These are phyloP conservation scores for Thalassoma bifasciatum DNA, from an alignment of 2,113 vertebrate genomes.

Conservation along the genomic window DNA sequence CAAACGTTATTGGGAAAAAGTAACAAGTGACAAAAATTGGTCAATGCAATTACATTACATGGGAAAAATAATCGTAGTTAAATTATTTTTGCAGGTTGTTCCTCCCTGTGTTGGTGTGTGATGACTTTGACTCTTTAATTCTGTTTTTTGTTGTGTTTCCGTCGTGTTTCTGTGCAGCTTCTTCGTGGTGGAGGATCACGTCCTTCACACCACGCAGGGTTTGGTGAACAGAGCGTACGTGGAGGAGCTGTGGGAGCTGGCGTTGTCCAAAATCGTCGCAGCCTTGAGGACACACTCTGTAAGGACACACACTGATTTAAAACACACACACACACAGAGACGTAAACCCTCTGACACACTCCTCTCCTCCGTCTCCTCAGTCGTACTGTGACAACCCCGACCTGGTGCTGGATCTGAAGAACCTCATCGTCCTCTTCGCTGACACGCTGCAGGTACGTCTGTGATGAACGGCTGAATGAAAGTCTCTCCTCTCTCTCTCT, in stretches of 20 bases:
- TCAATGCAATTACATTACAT: too few relatives aligned
- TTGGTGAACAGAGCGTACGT: constrained; percentile 94
- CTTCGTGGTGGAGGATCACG: constrained; percentile 97
- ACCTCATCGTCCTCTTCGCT: constrained; percentile 97
- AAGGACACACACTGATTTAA: constrained; percentile 45
- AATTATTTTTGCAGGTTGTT: too few relatives aligned
- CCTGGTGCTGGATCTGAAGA: constrained; percentile 95
- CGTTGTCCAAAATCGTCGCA: constrained; percentile 94
- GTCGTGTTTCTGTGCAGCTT: constrained; percentile 88
- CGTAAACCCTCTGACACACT: not conserved
- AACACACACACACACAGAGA: not conserved
- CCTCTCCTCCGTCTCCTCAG: constrained; percentile 79
- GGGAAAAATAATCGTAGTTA: too few relatives aligned
- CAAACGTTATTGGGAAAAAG: too few relatives aligned
- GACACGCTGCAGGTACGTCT: constrained; percentile 93
- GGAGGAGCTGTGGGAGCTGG: constrained; percentile 97
- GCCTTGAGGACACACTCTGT: constrained; percentile 96
- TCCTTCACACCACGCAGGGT: constrained; percentile 95
- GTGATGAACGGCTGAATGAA: too few relatives aligned
- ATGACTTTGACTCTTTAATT: not conserved
- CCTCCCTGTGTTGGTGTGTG: too few relatives aligned
- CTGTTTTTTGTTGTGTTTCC: too few relatives aligned
- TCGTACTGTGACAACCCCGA: constrained; percentile 96
- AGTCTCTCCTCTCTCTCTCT: too few relatives aligned
- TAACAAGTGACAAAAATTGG: too few relatives aligned